phyloP scores from a whole-genome alignment of 1,140 invertebrate species.

The Drosophila littoralis region DNA sequence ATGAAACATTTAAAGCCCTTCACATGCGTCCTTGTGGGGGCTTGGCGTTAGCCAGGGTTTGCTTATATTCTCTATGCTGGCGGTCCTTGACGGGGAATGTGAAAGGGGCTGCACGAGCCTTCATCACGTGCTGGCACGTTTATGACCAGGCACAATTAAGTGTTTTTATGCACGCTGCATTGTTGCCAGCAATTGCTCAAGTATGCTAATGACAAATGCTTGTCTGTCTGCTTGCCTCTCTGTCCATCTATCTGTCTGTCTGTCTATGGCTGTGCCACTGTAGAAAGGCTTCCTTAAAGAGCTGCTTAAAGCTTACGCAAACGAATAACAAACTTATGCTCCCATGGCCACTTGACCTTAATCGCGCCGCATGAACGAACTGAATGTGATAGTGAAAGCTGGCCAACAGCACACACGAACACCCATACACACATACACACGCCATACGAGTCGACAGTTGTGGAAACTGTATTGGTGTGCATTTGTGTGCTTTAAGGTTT shows the following conservation, averaged over 20 bases:
- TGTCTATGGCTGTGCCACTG: neutral
- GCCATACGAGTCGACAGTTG: slow-evolving; percentile 12
- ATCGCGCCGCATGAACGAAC: slow-evolving; percentile 39
- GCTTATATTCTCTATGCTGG: neutral
- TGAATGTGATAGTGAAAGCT: slow-evolving; percentile 45
- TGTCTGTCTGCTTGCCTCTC: neutral
- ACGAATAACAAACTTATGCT: slow-evolving; percentile 7
- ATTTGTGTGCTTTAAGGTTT: slow-evolving; percentile 27
- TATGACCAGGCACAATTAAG: slow-evolving; percentile 76
- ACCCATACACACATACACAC: neutral
- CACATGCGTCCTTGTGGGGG: slow-evolving; percentile 41
- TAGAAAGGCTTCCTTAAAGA: slow-evolving; percentile 37
- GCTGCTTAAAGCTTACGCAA: slow-evolving; percentile 10
- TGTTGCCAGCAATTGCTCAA: slow-evolving; percentile 65
- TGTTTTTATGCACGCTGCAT: slow-evolving; percentile 74
- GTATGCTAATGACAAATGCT: slow-evolving; percentile 66
- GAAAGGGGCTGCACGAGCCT: slow-evolving; percentile 29
- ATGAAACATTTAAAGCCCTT: slow-evolving; percentile 62
- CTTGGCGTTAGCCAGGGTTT: slow-evolving; percentile 1
- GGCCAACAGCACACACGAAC: slow-evolving; percentile 1
- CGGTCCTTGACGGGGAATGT: neutral
- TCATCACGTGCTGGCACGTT: slow-evolving; percentile 68
- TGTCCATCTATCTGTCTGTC: no score
- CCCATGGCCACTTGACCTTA: slow-evolving; percentile 44
- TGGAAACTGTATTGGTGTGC: neutral